phyloP scores from a whole-genome alignment of 1,140 invertebrate genomes.

The Meloidogyne floridensis region DNA sequence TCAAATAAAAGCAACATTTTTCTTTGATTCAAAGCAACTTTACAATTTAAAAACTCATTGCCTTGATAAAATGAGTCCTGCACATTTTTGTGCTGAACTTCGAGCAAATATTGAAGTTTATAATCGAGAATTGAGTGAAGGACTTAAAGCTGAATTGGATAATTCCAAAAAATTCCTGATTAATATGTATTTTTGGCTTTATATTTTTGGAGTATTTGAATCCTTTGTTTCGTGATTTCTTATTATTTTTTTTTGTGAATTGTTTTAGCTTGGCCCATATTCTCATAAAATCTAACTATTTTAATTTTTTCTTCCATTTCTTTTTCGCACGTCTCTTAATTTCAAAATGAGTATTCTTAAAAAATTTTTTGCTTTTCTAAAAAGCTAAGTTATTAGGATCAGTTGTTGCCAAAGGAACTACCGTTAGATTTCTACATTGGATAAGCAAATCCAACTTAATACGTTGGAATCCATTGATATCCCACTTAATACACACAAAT shows the following conservation, averaged over 20 bases:
- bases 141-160: background rate
- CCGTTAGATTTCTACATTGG: no score
- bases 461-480: no score
- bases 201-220: background rate
- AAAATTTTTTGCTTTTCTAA: background rate
- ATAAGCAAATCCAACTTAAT: slow-evolving; percentile 19
- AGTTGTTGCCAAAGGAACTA: slow-evolving; percentile 75
- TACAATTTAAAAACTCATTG: background rate
- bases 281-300: no score
- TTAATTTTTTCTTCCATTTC: no score
- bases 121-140: background rate
- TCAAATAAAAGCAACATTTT: background rate
- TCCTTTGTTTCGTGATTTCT: background rate
- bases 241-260: no score
- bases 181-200: background rate
- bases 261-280: no score
- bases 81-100: slow-evolving; percentile 3
- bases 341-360: background rate
- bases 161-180: no score
- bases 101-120: background rate
- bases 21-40: background rate
- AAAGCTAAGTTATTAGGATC: slow-evolving; percentile 81
- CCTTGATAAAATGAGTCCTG: background rate
- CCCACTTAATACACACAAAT: no score
- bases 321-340: no score